Base-by-base conservation (phyloP, 2,113 vertebrate species). In the Semicossyphus pulcher region DNA sequence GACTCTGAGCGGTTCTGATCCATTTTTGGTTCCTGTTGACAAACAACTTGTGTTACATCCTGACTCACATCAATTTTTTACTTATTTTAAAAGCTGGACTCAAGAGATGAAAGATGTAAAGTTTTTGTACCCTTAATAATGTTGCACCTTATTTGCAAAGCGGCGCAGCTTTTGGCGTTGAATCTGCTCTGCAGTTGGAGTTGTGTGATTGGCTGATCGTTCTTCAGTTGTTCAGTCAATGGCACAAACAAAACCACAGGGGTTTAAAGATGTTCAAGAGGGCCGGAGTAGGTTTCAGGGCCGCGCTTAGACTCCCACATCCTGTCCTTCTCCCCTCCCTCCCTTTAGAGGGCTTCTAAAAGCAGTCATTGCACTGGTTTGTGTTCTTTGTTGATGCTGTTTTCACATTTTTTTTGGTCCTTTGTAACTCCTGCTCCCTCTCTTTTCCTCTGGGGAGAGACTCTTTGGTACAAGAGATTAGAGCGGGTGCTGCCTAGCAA, bases 401-500 rank as follows among this genome's bases (percentile, higher is more conserved):
- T 87, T 86, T 85, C 84, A 85, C 73, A 23, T 76, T 79, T 87
- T 80, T n/a, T 12, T 18, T 4, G 58, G 5, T 90, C 86, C 84
- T 92, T 89, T 91, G 81, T 91, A 86, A 87, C 79, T 82, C 83
- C 83, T 88, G 90, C 88, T 90, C 87, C 81, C 84, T 88, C 75
- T 88, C 71, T 87, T 86, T 91, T 88, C 88, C 91, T 89, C 84
- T 31, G 51, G 86, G 77, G 84, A 90, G 81, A 91, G 79, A 90
- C 89, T 90, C 90, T 93, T 89, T 92, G 91, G 88, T 86, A 90
- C 86, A 90, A 90, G 90, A 93, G 91, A 93, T 91, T 92, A 92
- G 93, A 93, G 90, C 75, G 76, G 74, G 67, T 81, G 92, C 92
- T 94, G 93, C 93, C 91, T 94, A 93, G 93, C 93, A 94, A 95